Conservation (phyloP, 2,888 invertebrate species). For the Agrochola litura region DNA sequence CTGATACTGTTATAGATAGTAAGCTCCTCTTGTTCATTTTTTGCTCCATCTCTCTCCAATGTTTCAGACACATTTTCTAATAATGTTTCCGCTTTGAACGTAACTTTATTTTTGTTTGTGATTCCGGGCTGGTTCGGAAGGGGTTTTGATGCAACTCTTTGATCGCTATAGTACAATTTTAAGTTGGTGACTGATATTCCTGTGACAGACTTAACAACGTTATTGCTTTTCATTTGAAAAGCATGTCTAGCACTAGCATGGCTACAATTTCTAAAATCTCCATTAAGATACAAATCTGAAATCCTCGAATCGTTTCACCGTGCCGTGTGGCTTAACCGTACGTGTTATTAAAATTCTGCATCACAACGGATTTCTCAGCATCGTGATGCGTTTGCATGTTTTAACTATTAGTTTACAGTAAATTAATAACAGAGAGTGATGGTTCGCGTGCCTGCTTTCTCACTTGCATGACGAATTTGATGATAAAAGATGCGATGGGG, state of each 20-base stretch:
- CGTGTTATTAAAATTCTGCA: constrained; percentile 65
- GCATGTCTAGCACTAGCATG: constrained; percentile 18
- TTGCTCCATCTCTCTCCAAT: constrained; percentile 48
- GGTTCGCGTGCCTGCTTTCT: constrained; percentile 76
- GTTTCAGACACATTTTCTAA: constrained; percentile 52
- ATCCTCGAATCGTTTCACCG: constrained; percentile 49
- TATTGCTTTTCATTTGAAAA: constrained; percentile 2
- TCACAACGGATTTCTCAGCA: constrained; percentile 58
- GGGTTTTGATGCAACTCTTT: constrained; percentile 49
- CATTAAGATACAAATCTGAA: constrained; percentile 54
- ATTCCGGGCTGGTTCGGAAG: constrained; percentile 22
- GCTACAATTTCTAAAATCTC: constrained; percentile 41
- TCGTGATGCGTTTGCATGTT: constrained; percentile 69
- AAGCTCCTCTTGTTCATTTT: constrained; percentile 66
- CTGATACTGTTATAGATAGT: constrained; percentile 78
- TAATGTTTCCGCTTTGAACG: constrained; percentile 64
- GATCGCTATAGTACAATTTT: constrained; percentile 34
- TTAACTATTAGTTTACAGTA: constrained; percentile 72
- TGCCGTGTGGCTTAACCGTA: constrained; percentile 45
- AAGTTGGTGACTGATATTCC: constrained; percentile 26
- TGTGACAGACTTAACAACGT: neutral
- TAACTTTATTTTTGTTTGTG: constrained; percentile 56
- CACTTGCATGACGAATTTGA: constrained; percentile 72
- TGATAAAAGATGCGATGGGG: constrained; percentile 58
- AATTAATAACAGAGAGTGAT: constrained; percentile 75